Evolutionary conservation across 1,140 invertebrate species (phyloP).

Genomic region (Atta cephalotes): DNA sequence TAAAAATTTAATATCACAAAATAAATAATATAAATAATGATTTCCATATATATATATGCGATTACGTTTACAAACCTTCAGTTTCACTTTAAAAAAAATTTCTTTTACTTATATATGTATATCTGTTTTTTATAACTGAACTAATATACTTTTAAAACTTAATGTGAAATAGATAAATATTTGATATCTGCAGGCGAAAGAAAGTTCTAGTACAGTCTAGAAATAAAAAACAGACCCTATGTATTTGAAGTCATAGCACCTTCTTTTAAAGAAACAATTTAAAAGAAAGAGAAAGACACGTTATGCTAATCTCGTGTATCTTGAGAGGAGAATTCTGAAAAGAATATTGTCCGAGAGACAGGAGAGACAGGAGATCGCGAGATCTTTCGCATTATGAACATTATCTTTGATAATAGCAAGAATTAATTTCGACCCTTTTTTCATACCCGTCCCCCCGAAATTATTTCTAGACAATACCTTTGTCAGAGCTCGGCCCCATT

Average conservation of each 20-base stretch:
- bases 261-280: slow-evolving; percentile 26
- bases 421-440: slow-evolving; percentile 15
- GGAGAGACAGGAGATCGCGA: neutral
- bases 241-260: neutral
- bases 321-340: neutral
- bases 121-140: too few relatives aligned
- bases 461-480: slow-evolving; percentile 74
- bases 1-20: neutral
- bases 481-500: slow-evolving; percentile 68
- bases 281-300: neutral
- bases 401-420: neutral
- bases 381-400: neutral
- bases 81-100: neutral
- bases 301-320: neutral
- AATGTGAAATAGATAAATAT: too few relatives aligned
- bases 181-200: too few relatives aligned
- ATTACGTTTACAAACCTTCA: neutral
- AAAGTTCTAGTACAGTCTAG: too few relatives aligned
- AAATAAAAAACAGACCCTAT: neutral
- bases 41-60: neutral
- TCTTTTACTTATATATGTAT: neutral
- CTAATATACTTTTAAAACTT: too few relatives aligned
- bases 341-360: slow-evolving; percentile 6
- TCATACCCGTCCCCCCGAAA: slow-evolving; percentile 49
- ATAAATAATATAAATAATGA: neutral